A percentile compares a stretch with the other conserved stretches of the same genome.
phyloP scores from a whole-genome alignment of 2,797 vertebrate species.

The Rhodeus uyekii region DNA sequence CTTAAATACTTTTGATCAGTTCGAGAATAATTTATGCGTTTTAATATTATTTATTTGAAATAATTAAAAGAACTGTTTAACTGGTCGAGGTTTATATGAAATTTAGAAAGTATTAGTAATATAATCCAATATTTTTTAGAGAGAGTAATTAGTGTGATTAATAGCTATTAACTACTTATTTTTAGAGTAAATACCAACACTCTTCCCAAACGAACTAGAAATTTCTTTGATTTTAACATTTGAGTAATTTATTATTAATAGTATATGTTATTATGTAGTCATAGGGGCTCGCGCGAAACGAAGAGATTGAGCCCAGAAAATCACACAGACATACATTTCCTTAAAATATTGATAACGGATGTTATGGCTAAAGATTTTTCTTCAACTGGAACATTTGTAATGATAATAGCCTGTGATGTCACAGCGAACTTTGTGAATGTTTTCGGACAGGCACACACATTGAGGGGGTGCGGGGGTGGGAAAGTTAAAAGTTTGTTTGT shows the following conservation, averaged over 20 bases:
- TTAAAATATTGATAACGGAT: neutral
- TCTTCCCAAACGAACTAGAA: neutral
- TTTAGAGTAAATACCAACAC: neutral
- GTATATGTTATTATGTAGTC: neutral
- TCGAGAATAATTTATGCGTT: neutral
- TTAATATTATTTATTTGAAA: neutral
- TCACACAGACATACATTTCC: neutral
- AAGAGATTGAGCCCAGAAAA: neutral
- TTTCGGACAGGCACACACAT: constrained; percentile 66
- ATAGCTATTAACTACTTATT: neutral
- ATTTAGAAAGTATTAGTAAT: neutral
- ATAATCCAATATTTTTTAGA: neutral
- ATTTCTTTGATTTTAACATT: neutral
- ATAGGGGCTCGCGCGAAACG: too few species aligned
- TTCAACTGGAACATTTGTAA: neutral
- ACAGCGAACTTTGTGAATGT: constrained; percentile 20
- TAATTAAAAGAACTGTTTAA: neutral
- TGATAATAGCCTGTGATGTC: constrained; percentile 23
- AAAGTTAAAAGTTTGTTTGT: neutral
- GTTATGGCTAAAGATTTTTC: neutral
- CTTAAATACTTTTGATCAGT: neutral
- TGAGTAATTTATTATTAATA: neutral
- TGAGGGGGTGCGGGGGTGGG: neutral
- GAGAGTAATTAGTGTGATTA: neutral
- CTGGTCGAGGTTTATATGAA: neutral